Evolutionary conservation across 2,113 vertebrate genomes (phyloP).

Genomic region (Pseudopipra pipra): DNA sequence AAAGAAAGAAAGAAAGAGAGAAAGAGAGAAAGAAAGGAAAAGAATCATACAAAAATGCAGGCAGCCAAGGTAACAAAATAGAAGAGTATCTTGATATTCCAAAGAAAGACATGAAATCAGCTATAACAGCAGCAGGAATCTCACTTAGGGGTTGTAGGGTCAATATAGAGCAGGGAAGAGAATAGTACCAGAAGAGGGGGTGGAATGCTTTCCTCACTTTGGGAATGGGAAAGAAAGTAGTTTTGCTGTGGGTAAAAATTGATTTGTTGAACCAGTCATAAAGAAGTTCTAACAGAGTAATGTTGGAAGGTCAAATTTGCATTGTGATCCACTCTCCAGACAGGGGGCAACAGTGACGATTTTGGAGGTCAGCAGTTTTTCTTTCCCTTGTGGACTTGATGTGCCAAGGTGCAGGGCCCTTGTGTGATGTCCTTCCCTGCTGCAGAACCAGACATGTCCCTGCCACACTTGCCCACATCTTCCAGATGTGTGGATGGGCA

Average conservation of each 20-base stretch:
- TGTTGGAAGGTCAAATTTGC: background rate
- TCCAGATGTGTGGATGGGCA: background rate
- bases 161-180: background rate
- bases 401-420: background rate
- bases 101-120: background rate
- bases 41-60: background rate
- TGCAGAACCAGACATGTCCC: background rate
- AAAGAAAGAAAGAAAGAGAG: no score
- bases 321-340: background rate
- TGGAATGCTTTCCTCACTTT: background rate
- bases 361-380: background rate
- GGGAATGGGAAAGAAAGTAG: background rate
- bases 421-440: accelerated
- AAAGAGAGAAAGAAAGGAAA: no score
- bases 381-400: background rate
- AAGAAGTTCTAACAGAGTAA: background rate
- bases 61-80: background rate
- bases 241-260: background rate
- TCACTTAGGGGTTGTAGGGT: background rate
- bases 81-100: background rate
- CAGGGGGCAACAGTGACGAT: background rate
- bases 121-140: background rate
- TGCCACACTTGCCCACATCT: background rate
- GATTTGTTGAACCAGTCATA: background rate
- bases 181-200: background rate